These are phyloP conservation scores for Lysandra coridon DNA, from an alignment of 2,888 invertebrate genomes.

Conservation along the genomic window DNA sequence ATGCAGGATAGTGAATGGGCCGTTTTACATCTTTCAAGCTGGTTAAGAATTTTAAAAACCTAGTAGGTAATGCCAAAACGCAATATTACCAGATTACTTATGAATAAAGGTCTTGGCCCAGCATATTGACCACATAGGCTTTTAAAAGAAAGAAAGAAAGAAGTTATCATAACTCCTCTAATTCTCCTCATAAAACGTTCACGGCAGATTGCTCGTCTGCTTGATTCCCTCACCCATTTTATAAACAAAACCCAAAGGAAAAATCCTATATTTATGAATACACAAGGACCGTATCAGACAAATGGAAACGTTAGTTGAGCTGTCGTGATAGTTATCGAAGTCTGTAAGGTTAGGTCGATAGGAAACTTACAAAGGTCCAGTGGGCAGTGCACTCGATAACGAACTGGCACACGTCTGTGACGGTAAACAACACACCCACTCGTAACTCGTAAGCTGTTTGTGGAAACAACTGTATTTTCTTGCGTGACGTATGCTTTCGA, in stretches of 20 bases:
- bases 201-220: too few relatives aligned
- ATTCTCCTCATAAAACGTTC: too few relatives aligned
- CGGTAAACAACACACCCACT: conserved; percentile 11
- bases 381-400: neutral
- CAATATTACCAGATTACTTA: too few relatives aligned
- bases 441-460: neutral
- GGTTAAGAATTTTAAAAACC: too few relatives aligned
- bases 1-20: too few relatives aligned
- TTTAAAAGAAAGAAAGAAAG: too few relatives aligned
- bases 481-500: neutral
- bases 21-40: too few relatives aligned
- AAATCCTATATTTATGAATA: neutral
- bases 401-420: conserved; percentile 2
- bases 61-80: too few relatives aligned
- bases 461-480: conserved; percentile 1
- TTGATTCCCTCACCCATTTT: too few relatives aligned
- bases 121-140: too few relatives aligned
- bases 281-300: neutral
- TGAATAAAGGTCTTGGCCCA: too few relatives aligned
- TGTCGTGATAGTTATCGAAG: neutral
- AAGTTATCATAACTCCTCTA: too few relatives aligned
- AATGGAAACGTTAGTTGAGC: neutral
- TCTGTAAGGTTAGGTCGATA: neutral
- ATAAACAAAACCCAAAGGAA: neutral
- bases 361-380: conserved; percentile 1